Percentiles rank a stretch among this genome's conserved stretches.
These are phyloP conservation scores for Catostylus mosaicus DNA, from an alignment of 30 jellyfish, hydroid and myxozoan species.

Conservation along the genomic window DNA sequence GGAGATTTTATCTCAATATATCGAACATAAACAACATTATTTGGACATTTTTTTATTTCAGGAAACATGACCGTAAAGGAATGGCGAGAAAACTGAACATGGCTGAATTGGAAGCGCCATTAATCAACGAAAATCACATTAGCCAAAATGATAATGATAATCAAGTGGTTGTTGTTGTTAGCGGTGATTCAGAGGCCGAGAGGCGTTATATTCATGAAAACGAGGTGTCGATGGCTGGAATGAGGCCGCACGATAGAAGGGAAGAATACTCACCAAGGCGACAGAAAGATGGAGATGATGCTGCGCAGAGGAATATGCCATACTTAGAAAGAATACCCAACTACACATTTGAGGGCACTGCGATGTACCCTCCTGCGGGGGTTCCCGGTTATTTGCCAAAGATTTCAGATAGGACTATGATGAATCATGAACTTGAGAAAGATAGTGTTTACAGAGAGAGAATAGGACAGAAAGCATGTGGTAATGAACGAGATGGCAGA, in stretches of 20 bases:
- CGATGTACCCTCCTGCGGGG: conserved; percentile 26
- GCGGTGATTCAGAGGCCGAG: background rate
- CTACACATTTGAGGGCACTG: conserved; percentile 18
- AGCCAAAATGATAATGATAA: conserved; percentile 6
- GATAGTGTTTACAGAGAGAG: conserved; percentile 22
- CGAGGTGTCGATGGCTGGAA: conserved; percentile 16
- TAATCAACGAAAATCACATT: background rate
- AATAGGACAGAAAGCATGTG: background rate
- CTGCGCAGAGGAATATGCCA: conserved; percentile 38
- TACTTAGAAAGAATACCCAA: conserved; percentile 49
- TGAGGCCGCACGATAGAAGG: background rate
- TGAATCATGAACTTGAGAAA: conserved; percentile 12
- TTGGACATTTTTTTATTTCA: conserved; percentile 5
- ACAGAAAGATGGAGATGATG: conserved; percentile 6
- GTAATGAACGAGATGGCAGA: conserved; percentile 11
- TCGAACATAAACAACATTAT: background rate
- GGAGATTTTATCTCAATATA: background rate
- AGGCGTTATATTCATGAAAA: conserved; percentile 20
- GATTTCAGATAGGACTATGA: conserved; percentile 23
- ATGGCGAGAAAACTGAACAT: conserved; percentile 62
- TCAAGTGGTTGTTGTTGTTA: conserved; percentile 44
- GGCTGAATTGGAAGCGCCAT: conserved; percentile 19
- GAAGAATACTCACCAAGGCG: background rate
- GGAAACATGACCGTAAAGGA: conserved; percentile 86
- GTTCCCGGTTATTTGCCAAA: conserved; percentile 38